These are phyloP conservation scores for Centropus bengalensis DNA, from an alignment of 2,113 vertebrate genomes.

Conservation along the genomic window DNA sequence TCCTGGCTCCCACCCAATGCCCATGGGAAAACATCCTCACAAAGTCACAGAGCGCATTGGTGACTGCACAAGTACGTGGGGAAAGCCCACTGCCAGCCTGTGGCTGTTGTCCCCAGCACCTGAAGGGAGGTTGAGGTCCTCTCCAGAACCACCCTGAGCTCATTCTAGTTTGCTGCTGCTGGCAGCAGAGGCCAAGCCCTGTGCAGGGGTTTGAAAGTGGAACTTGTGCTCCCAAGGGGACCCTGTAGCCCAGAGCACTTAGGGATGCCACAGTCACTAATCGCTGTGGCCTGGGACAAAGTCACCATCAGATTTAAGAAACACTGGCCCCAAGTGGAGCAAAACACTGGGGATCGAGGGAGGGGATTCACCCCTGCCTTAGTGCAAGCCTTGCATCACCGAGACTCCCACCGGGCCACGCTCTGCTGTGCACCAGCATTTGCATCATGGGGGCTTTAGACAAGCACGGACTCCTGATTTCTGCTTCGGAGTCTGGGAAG, in stretches of 20 bases:
- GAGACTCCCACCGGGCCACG: accelerated
- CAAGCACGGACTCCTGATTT: not conserved
- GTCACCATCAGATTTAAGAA: not conserved
- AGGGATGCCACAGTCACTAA: not conserved
- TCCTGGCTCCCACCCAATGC: not conserved
- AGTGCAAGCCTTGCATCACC: not conserved
- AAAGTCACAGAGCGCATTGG: not conserved
- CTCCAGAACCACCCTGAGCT: not conserved
- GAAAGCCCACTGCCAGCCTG: not conserved
- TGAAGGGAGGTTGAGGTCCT: not conserved
- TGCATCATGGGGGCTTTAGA: not conserved
- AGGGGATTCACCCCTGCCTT: not conserved
- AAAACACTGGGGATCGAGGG: not conserved
- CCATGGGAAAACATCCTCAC: not conserved
- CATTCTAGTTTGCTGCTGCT: not conserved
- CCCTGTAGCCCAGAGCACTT: not conserved
- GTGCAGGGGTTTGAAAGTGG: not conserved
- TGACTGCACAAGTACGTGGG: not conserved
- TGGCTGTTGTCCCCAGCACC: not conserved
- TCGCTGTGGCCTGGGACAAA: not conserved
- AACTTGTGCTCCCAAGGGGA: not conserved
- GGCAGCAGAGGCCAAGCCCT: not conserved
- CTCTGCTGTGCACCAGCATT: not conserved
- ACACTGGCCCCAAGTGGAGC: not conserved
- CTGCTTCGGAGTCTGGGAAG: not conserved